Conservation (phyloP, 2,888 invertebrate genomes). For the Sphaerophoria taeniata region DNA sequence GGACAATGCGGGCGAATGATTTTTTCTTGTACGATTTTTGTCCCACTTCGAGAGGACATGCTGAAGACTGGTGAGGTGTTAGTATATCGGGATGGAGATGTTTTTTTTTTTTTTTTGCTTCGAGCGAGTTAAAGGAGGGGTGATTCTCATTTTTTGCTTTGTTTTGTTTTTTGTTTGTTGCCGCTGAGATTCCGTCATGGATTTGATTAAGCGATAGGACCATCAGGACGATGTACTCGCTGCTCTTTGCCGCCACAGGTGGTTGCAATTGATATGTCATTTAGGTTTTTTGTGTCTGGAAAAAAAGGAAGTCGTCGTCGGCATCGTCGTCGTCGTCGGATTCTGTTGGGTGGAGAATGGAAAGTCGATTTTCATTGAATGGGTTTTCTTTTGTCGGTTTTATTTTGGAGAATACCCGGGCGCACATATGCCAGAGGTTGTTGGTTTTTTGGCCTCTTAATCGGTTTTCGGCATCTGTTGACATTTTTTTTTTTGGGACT, state of each 20-base stretch:
- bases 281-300: slow-evolving; percentile 66
- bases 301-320: slow-evolving; percentile 34
- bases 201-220: slow-evolving; percentile 73
- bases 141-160: slow-evolving; percentile 31
- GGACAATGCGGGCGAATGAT: slow-evolving; percentile 61
- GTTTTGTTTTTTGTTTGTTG: slow-evolving; percentile 1
- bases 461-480: slow-evolving; percentile 51
- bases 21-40: slow-evolving; percentile 74
- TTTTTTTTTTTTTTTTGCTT: slow-evolving; percentile 44
- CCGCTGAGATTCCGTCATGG: slow-evolving; percentile 72
- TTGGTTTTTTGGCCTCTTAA: slow-evolving; percentile 49
- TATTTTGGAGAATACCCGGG: slow-evolving; percentile 22
- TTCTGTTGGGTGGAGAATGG: slow-evolving; percentile 25
- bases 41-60: slow-evolving; percentile 67
- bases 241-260: slow-evolving; percentile 64
- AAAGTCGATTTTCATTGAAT: slow-evolving; percentile 43
- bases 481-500: slow-evolving; percentile 29
- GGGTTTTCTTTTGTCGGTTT: slow-evolving; percentile 12
- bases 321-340: not conserved
- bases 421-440: not conserved
- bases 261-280: slow-evolving; percentile 74
- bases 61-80: slow-evolving; percentile 72
- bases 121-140: not conserved
- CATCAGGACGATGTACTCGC: slow-evolving; percentile 66
- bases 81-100: slow-evolving; percentile 59